Conservation (phyloP, 2,888 invertebrate species). For the Pheosia tremula region DNA sequence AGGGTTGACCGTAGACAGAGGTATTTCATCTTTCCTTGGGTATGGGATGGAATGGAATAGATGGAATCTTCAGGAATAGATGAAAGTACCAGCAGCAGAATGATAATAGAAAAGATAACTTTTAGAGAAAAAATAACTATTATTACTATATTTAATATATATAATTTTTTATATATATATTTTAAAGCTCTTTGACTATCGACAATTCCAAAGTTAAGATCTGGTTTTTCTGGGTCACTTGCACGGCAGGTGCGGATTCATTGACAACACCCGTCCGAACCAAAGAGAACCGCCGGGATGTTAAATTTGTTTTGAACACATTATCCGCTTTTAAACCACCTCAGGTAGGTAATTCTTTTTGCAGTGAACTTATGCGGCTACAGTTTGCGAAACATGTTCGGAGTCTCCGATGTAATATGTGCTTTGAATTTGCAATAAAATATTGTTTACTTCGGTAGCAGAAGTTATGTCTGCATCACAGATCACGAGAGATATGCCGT, state of each 20-base stretch:
- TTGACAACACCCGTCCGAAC: constrained; percentile 17
- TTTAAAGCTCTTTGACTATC: constrained; percentile 10
- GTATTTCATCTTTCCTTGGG: too few species aligned
- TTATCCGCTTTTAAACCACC: constrained; percentile 7
- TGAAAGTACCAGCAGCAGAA: too few species aligned
- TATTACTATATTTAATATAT: too few species aligned
- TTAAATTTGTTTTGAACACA: constrained; percentile 13
- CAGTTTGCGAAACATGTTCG: neutral
- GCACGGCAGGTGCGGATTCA: constrained; percentile 25
- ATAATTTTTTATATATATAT: neutral
- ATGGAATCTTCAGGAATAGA: too few species aligned
- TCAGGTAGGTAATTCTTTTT: neutral
- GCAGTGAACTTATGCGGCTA: neutral
- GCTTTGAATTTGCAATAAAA: neutral
- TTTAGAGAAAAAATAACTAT: too few species aligned
- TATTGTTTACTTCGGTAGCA: too few species aligned
- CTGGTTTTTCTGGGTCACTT: constrained; percentile 41
- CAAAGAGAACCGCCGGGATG: constrained; percentile 13
- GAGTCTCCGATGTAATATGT: too few species aligned
- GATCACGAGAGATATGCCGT: too few species aligned
- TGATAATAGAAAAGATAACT: too few species aligned
- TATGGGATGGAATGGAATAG: too few species aligned
- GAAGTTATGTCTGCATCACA: too few species aligned
- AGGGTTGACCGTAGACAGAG: too few species aligned
- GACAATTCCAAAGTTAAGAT: constrained; percentile 19